These are phyloP conservation scores for Drosophila anceps DNA, from an alignment of 2,888 invertebrate genomes.

Conservation along the genomic window DNA sequence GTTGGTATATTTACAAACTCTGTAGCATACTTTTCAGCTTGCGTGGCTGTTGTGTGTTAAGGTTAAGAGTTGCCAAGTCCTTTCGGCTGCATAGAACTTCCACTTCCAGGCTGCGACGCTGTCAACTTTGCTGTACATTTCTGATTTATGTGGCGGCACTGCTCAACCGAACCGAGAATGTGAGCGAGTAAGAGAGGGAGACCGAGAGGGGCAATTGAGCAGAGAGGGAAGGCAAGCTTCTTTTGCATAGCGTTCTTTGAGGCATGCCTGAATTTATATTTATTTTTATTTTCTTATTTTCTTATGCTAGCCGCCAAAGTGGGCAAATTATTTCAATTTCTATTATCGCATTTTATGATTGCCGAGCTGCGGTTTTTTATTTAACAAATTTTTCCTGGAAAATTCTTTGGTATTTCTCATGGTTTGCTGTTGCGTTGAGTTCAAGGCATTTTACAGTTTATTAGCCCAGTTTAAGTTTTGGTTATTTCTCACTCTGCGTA, in stretches of 20 bases:
- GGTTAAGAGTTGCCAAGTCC: constrained; percentile 68
- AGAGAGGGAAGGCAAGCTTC: background rate
- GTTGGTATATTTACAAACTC: constrained; percentile 70
- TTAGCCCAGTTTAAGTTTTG: constrained; percentile 61
- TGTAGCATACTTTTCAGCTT: constrained; percentile 71
- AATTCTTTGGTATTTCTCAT: constrained; percentile 37
- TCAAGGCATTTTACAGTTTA: constrained; percentile 66
- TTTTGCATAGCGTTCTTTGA: constrained; percentile 52
- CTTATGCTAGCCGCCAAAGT: constrained; percentile 60
- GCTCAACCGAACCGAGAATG: constrained; percentile 15
- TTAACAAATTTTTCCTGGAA: constrained; percentile 57
- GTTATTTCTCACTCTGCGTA: constrained; percentile 30
- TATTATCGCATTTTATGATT: constrained; percentile 80
- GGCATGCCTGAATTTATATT: constrained; percentile 41
- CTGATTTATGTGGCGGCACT: constrained; percentile 74
- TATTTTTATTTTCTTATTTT: constrained; percentile 32
- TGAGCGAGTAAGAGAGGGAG: background rate
- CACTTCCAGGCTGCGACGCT: constrained; percentile 44
- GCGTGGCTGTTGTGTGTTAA: constrained; percentile 80
- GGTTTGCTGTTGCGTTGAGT: constrained; percentile 38
- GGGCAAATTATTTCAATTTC: constrained; percentile 81
- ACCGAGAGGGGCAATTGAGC: background rate
- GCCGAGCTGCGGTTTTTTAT: constrained; percentile 55
- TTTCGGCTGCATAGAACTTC: constrained; percentile 57
- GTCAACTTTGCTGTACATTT: constrained; percentile 74